Percentiles rank a stretch among this genome's conserved stretches.
Conservation (phyloP, 2,888 invertebrate species). For the Epinotia nisella region DNA sequence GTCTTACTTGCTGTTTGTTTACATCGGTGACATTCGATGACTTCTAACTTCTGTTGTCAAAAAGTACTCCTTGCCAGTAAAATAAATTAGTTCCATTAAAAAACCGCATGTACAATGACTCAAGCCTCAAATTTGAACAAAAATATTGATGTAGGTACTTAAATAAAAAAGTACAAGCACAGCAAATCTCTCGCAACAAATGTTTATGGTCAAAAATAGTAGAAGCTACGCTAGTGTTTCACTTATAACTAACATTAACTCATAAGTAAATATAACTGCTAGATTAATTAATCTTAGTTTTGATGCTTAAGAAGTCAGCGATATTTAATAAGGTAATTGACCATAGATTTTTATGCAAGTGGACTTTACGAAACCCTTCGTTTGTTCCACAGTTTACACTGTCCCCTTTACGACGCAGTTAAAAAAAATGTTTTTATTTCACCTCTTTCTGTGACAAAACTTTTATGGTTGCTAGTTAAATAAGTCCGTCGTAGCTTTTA, state of each 20-base stretch:
- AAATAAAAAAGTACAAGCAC: too few species aligned
- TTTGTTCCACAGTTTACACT: conserved; percentile 34
- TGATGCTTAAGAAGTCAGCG: conserved; percentile 1
- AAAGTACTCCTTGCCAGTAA: too few species aligned
- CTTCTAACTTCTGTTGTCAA: too few species aligned
- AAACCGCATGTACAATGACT: too few species aligned
- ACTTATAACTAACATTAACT: too few species aligned
- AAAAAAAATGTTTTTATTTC: conserved; percentile 57
- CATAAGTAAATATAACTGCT: background rate
- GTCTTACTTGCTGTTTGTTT: too few species aligned
- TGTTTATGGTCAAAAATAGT: background rate
- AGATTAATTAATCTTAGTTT: background rate
- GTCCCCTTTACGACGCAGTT: conserved; percentile 46
- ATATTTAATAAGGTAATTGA: background rate
- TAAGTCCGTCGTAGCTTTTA: conserved; percentile 68
- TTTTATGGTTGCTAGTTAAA: conserved; percentile 62
- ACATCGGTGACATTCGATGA: too few species aligned
- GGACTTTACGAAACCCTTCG: conserved; percentile 4
- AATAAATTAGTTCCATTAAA: too few species aligned
- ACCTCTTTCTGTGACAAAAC: conserved; percentile 58
- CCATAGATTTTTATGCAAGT: background rate
- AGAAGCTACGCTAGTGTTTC: background rate
- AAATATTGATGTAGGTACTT: too few species aligned
- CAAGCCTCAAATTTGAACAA: background rate
- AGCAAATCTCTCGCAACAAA: background rate